phyloP scores from a whole-genome alignment of 2,113 vertebrate genomes.

The Colistium nudipinnis region DNA sequence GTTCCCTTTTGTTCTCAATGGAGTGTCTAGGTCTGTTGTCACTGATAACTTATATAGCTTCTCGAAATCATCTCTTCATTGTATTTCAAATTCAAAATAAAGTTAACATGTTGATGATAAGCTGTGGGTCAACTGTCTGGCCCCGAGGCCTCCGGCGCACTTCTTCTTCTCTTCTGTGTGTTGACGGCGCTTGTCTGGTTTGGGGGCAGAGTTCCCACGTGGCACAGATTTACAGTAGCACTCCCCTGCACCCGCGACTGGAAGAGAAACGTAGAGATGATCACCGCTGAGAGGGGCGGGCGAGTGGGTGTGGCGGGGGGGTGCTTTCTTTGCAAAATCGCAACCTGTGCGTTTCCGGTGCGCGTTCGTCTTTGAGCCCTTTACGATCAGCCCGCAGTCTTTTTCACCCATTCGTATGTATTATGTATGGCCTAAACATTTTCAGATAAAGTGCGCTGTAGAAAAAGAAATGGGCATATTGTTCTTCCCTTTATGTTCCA shows the following conservation, averaged over 20 bases:
- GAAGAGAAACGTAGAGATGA: background rate
- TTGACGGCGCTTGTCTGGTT: background rate
- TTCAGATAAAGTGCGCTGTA: slow-evolving; percentile 58
- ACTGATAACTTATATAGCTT: slow-evolving; percentile 82
- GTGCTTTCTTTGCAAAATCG: slow-evolving; percentile 46
- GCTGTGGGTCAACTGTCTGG: slow-evolving; percentile 40
- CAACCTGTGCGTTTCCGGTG: slow-evolving; percentile 30
- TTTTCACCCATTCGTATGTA: slow-evolving; percentile 57
- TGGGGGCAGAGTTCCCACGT: too few relatives aligned
- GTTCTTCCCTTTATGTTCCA: slow-evolving; percentile 69
- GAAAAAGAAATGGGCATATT: slow-evolving; percentile 63
- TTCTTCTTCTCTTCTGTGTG: too few relatives aligned
- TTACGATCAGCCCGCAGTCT: slow-evolving; percentile 45
- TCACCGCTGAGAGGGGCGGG: slow-evolving; percentile 2
- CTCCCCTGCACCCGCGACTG: background rate
- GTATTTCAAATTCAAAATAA: slow-evolving; percentile 82
- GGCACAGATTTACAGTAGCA: background rate
- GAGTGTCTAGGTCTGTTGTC: slow-evolving; percentile 80
- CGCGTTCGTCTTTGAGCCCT: slow-evolving; percentile 34
- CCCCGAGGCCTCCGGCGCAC: background rate
- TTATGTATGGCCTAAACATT: slow-evolving; percentile 50
- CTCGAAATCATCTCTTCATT: slow-evolving; percentile 79
- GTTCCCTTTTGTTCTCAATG: slow-evolving; percentile 76
- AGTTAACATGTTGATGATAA: slow-evolving; percentile 81
- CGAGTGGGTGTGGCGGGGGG: too few relatives aligned